Conservation (phyloP, 1,140 invertebrate species). For the Drosophila pandora region DNA sequence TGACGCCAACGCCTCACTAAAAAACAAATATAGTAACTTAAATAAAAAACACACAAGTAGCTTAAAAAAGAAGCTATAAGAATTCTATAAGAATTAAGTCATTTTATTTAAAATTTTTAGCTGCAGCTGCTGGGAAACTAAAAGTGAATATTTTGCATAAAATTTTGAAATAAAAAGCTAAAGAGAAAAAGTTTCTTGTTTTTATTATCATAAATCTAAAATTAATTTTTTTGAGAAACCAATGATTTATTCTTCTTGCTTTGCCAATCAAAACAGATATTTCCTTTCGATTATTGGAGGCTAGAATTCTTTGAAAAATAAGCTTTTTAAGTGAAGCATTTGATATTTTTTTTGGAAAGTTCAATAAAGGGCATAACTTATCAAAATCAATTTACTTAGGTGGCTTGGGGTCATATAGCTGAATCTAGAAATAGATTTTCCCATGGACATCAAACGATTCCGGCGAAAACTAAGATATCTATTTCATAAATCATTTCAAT, state of each 20-base stretch:
- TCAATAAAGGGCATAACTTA: slow-evolving; percentile 6
- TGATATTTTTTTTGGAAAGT: slow-evolving; percentile 1
- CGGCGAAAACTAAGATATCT: neutral
- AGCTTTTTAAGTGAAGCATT: neutral
- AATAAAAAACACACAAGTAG: slow-evolving; percentile 4
- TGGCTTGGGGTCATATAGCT: slow-evolving; percentile 17
- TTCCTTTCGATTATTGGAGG: neutral
- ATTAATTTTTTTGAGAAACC: neutral
- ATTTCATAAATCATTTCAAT: slow-evolving; percentile 15
- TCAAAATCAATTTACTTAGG: slow-evolving; percentile 22
- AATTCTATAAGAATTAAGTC: neutral
- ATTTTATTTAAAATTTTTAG: neutral
- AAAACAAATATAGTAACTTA: slow-evolving; percentile 7
- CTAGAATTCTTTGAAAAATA: neutral
- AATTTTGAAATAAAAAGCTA: neutral
- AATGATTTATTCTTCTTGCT: neutral
- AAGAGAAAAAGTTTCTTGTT: neutral
- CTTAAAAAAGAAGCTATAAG: neutral
- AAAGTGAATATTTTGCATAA: neutral
- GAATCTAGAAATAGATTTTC: slow-evolving; percentile 25
- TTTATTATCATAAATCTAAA: neutral
- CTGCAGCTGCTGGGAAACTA: neutral
- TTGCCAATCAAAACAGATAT: neutral
- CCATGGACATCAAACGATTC: neutral
- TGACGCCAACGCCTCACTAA: slow-evolving; percentile 37